Evolutionary conservation across 1,140 invertebrate genomes (phyloP), one percentile per base, ranked within the genome.

Genomic region (Gryon sp.): DNA sequence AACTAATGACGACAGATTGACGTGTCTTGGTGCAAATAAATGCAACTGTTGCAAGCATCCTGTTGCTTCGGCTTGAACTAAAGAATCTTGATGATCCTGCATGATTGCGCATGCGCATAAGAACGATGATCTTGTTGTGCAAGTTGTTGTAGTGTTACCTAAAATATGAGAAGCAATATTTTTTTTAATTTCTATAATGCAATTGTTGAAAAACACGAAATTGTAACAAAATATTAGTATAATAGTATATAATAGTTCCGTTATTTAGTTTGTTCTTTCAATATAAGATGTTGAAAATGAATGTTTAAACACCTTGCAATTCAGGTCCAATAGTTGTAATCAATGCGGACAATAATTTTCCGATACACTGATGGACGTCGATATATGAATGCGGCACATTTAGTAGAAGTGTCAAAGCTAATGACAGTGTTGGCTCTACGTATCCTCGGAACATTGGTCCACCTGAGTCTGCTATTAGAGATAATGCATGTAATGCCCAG

Each of bases 321-420:
- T 99, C 98, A 0, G 98, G 98, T 38, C 98, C 98, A 65, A 99
- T 95, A 9, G 97, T 97, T n/a, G 97, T 99, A 18, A 99, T 98
- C 8, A 99, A 89, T 11, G 98, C 97, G 4, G 96, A 94, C 4
- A 99, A 89, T 76, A 98, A 93, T 86, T 98, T 96, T 0, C 97
- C 98, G 52, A 99, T 95, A 83, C 96, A 97, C 81, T 97, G 95
- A 84, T 98, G 96, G 6, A 99, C 94, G 86, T 99, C 98, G 16
- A 96, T 94, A 81, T 94, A 92, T 40, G 95, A 94, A 22, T 96
- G 94, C 8, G 97, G 95, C 7, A 98, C 95, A 57, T 92, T 94
- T 22, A 99, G 90, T 26, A 99, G 89, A 34, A 99, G 90, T 82
- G 97, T 97, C 15, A 99, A 88, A 16, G 96, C 93, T 15, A 99